Base-by-base conservation (phyloP, 2,113 vertebrate species). In the Oceanodroma tethys region DNA sequence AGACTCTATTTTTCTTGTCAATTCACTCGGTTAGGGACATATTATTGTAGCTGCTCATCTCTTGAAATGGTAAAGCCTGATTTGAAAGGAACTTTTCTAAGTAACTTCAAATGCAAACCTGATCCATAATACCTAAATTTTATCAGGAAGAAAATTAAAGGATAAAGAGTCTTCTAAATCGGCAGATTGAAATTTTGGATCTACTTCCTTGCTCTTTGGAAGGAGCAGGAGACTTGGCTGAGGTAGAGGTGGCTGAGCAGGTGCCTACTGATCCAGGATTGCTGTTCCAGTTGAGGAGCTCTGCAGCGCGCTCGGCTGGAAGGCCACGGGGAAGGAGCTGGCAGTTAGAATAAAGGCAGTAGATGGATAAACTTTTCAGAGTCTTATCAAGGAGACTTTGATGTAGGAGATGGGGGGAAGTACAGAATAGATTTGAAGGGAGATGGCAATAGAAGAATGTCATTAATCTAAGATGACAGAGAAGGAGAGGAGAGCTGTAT, bases 291-390 rank as follows among this genome's bases (percentile, higher is more conserved):
- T 58, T 42, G 81, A 65, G 75, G 21, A 67, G 52, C 43, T 55
- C 4, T 71, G 68, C 55, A 0, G 1, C 0, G 0, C 45, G 2
- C 62, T 82, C 1, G 9, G 27, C 63, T 47, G 62, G 42, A 26
- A 50, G 25, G 56, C 16, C 30, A 2, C 7, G 22, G 6, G 63
- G 36, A 76, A 66, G 63, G 71, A 83, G 63, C 82, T 60, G 75
- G 71, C 66, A 62, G 36, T 7, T 55, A 52, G 45, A 70, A 45
- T 22, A 53, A 26, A 43, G 16, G 38, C 42, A 71, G 68, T 45
- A 66, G 47, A 21, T n/a, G 12, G 45, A 66, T 13, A 47, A 55
- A 47, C 23, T 71, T 65, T 65, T 11, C 52, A 60, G 38, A 75
- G 18, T 7, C 42, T 70, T 29, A 14, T 42, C 55, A 53, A 74